Conservation (phyloP, 2,797 vertebrate genomes). For the Lutjanus campechanus region DNA sequence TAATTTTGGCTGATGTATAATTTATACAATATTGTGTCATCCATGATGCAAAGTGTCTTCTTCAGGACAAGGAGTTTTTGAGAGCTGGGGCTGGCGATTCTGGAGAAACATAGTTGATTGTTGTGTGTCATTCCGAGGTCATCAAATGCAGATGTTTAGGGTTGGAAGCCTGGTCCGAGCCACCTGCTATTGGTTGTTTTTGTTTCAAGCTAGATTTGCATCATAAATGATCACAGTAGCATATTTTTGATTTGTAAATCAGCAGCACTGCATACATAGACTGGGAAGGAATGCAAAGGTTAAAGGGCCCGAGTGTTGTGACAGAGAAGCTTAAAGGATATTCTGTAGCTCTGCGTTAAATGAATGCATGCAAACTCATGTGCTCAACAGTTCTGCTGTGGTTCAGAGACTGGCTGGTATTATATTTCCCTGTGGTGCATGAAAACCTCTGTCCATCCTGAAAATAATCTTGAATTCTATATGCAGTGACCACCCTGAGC, state of each 20-base stretch:
- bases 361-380: not conserved
- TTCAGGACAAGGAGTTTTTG: not conserved
- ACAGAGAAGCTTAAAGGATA: not conserved
- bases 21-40: not conserved
- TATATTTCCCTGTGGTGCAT: conserved; percentile 5
- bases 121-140: too few relatives aligned
- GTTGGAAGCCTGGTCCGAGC: too few relatives aligned
- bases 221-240: not conserved
- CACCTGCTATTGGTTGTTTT: too few relatives aligned
- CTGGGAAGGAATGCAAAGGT: conserved; percentile 9
- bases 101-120: too few relatives aligned
- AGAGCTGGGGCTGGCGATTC: too few relatives aligned
- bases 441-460: conserved; percentile 24
- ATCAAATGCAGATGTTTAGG: too few relatives aligned
- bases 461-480: conserved; percentile 14
- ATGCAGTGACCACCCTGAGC: conserved; percentile 46
- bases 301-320: not conserved
- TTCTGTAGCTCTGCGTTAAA: not conserved
- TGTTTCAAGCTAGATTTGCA: not conserved
- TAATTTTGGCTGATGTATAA: not conserved
- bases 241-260: conserved; percentile 3
- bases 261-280: not conserved
- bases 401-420: not conserved
- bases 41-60: not conserved
- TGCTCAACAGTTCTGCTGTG: conserved; percentile 1